Conservation (phyloP, 2,888 invertebrate genomes). For the Neuroscelio doddi region DNA sequence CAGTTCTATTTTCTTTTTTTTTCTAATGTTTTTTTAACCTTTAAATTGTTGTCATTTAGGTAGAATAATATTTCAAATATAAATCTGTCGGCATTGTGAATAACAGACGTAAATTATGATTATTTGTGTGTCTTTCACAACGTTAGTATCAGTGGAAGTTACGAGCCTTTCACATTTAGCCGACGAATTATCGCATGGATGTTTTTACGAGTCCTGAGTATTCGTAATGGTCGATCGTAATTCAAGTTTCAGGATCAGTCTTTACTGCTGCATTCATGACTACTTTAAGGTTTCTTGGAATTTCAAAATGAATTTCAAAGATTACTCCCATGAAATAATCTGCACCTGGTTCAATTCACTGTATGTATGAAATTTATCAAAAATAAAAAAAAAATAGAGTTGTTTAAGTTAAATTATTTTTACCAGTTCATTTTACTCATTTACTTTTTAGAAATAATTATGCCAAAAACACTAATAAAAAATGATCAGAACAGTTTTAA, state of each 20-base stretch:
- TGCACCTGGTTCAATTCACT: not conserved
- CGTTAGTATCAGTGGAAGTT: conserved; percentile 3
- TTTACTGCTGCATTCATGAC: conserved; percentile 28
- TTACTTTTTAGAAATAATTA: not conserved
- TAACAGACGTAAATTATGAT: not conserved
- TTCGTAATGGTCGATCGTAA: conserved; percentile 27
- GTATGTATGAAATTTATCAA: not conserved
- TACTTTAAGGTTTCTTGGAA: conserved; percentile 27
- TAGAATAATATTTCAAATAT: no score
- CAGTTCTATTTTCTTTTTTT: no score
- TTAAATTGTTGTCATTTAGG: no score
- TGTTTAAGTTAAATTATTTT: no score
- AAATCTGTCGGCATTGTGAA: not conserved
- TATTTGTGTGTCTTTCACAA: not conserved
- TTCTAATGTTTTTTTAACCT: no score
- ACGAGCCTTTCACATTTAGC: conserved; percentile 19
- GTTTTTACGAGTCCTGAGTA: conserved; percentile 22
- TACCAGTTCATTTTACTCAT: no score
- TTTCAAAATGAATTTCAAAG: conserved; percentile 22
- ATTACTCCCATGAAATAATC: conserved; percentile 12
- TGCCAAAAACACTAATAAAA: not conserved
- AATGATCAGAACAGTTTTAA: not conserved
- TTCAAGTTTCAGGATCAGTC: conserved; percentile 22
- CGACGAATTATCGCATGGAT: conserved; percentile 27
- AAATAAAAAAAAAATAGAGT: not conserved